Percentiles rank a stretch among this genome's conserved stretches.
These are phyloP conservation scores for Fukomys damarensis DNA, from an alignment of 2,113 vertebrate species.

Conservation along the genomic window DNA sequence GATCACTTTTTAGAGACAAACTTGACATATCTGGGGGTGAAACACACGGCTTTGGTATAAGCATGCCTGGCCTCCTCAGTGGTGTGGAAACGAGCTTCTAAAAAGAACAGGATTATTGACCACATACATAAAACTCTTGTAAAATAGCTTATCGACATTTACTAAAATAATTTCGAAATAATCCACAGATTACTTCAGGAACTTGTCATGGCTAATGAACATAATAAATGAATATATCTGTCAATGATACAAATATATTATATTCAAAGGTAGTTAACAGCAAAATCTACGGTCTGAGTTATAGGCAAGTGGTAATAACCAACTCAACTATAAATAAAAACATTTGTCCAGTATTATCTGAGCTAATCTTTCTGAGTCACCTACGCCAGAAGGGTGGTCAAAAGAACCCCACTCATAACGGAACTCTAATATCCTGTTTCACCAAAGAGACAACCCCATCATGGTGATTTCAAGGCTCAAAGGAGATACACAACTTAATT, in stretches of 20 bases:
- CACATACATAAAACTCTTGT: neutral
- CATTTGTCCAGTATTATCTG: neutral
- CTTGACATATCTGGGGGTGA: constrained; percentile 72
- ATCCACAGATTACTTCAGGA: neutral
- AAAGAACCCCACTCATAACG: neutral
- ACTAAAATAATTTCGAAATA: constrained; percentile 25
- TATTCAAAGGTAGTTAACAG: neutral
- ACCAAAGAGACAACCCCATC: neutral
- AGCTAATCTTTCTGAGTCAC: neutral
- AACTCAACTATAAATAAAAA: neutral
- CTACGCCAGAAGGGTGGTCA: neutral
- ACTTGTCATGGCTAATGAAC: neutral
- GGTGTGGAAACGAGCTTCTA: constrained; percentile 71
- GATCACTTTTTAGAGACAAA: constrained; percentile 77
- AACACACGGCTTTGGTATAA: constrained; percentile 43
- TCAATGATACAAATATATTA: neutral
- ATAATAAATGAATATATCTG: neutral
- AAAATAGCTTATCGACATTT: neutral
- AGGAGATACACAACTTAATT: neutral
- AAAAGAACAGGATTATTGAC: constrained; percentile 36
- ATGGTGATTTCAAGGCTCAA: neutral
- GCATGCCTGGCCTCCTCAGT: constrained; percentile 56
- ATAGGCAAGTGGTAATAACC: neutral
- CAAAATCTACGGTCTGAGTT: neutral
- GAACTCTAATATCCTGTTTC: neutral